These are phyloP conservation scores for Isaurus tuberculatus DNA, from an alignment of 92 coral and sea anemone genomes.

Conservation along the genomic window DNA sequence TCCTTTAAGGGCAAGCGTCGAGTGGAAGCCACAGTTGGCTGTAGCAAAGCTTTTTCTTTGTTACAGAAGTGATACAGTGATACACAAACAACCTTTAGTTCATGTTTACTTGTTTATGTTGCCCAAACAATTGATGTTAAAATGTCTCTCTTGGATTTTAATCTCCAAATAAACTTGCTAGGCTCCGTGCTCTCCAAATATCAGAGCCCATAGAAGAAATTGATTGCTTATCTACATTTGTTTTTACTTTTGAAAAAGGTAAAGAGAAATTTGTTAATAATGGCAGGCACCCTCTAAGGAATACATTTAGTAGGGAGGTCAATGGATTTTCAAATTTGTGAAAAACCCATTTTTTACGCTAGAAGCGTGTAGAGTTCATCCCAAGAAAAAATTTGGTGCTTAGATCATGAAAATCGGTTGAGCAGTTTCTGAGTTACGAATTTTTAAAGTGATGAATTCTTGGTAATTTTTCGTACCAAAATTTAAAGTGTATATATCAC, in stretches of 20 bases:
- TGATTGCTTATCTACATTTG: too few species aligned
- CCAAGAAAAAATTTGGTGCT: constrained; percentile 16
- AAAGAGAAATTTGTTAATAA: too few species aligned
- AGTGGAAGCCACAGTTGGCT: not conserved
- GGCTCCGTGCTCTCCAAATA: too few species aligned
- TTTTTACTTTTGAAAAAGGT: too few species aligned
- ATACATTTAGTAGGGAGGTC: constrained; percentile 26
- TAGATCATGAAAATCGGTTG: constrained; percentile 22
- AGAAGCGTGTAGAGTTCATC: constrained; percentile 6
- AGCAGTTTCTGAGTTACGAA: not conserved
- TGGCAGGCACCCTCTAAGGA: too few species aligned
- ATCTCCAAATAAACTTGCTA: too few species aligned
- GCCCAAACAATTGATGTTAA: not conserved
- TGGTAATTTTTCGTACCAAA: constrained; percentile 29
- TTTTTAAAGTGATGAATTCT: constrained; percentile 25
- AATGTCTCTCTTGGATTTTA: too few species aligned
- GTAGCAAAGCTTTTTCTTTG: too few species aligned
- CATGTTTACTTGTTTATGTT: not conserved
- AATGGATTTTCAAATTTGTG: constrained; percentile 28
- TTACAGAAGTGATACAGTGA: not conserved
- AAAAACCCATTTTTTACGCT: constrained; percentile 3
- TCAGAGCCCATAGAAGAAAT: too few species aligned
- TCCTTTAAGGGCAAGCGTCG: not conserved
- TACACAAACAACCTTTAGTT: not conserved
- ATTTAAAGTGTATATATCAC: too few species aligned